Conservation (phyloP, 2,888 invertebrate genomes). For the Schizaphis graminum region DNA sequence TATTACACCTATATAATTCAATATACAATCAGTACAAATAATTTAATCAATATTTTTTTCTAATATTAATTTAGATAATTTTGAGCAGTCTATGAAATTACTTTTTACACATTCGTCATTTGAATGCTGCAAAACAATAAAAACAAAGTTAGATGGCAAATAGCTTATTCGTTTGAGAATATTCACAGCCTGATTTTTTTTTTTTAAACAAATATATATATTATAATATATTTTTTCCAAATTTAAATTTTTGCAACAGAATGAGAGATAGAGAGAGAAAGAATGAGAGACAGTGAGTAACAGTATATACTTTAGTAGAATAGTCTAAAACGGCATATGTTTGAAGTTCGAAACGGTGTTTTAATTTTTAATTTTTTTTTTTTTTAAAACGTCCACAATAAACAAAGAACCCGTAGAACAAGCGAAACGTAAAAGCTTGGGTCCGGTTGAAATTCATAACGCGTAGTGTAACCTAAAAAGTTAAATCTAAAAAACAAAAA, state of each 20-base stretch:
- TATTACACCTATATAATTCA: slow-evolving; percentile 63
- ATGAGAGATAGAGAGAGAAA: neutral
- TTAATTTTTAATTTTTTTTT: slow-evolving; percentile 7
- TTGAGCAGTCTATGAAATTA: slow-evolving; percentile 66
- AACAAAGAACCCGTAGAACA: slow-evolving; percentile 61
- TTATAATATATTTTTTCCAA: slow-evolving; percentile 35
- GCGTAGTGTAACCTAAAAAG: slow-evolving; percentile 2
- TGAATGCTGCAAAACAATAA: slow-evolving; percentile 59
- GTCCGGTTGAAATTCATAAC: slow-evolving; percentile 35
- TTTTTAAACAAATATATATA: slow-evolving; percentile 35
- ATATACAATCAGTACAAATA: slow-evolving; percentile 65
- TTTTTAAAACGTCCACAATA: slow-evolving; percentile 62
- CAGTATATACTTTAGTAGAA: neutral
- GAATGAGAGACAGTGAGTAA: neutral
- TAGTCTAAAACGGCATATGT: slow-evolving; percentile 30
- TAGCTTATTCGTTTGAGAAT: slow-evolving; percentile 62
- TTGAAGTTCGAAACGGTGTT: slow-evolving; percentile 36
- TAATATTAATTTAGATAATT: slow-evolving; percentile 65
- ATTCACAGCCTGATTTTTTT: slow-evolving; percentile 61
- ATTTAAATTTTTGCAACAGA: slow-evolving; percentile 24
- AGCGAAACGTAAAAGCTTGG: slow-evolving; percentile 60
- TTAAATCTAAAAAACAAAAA: neutral
- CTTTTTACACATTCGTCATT: slow-evolving; percentile 59
- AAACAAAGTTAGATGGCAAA: slow-evolving; percentile 63
- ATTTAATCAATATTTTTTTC: slow-evolving; percentile 63